Percentiles rank a stretch among this genome's conserved stretches.
phyloP scores from a whole-genome alignment of 2,113 vertebrate genomes.

The Brachyistius frenatus region DNA sequence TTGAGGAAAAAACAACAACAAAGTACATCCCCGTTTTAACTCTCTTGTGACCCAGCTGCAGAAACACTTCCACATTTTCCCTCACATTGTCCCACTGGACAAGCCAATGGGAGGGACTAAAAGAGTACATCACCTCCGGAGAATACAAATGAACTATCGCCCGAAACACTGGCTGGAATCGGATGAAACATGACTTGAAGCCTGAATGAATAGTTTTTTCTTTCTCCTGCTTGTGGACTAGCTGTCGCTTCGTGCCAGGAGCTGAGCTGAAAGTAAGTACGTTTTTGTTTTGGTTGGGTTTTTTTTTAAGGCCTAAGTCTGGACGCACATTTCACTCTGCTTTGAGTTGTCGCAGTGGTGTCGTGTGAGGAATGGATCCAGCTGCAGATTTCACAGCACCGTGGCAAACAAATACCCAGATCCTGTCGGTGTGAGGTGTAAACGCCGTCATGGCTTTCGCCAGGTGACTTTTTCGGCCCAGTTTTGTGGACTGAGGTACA shows the following conservation, averaged over 20 bases:
- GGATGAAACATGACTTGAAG: neutral
- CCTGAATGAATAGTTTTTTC: neutral
- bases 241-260: neutral
- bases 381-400: neutral
- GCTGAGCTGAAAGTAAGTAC: constrained; percentile 53
- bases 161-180: neutral
- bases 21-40: neutral
- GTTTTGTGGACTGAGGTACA: neutral
- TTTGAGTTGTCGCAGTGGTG: neutral
- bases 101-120: constrained; percentile 68
- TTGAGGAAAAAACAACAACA: no score
- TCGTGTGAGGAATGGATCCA: neutral
- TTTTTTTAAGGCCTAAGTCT: neutral
- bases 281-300: neutral
- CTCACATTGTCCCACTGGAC: neutral
- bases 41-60: neutral
- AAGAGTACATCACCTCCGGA: constrained; percentile 36
- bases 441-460: neutral
- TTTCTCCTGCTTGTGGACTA: neutral
- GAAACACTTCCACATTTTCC: neutral
- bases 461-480: neutral
- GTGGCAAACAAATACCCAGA: neutral
- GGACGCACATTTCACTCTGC: neutral
- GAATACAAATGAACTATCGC: constrained; percentile 10
- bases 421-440: neutral